Conservation (phyloP, 1,140 invertebrate genomes). For the Dendroctonus ponderosae region DNA sequence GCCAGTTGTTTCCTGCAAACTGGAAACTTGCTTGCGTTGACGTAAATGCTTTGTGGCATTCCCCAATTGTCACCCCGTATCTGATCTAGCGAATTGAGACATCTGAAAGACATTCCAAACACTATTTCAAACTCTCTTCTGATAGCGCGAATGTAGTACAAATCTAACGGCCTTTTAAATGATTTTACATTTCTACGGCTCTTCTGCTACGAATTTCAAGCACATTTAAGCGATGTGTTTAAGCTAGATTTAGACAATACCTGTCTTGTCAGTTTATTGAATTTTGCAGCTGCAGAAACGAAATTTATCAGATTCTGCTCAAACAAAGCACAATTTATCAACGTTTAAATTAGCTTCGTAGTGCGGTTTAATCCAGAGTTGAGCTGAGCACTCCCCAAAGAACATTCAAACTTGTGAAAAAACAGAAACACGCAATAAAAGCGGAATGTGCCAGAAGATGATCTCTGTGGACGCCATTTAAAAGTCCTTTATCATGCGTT, state of each 20-base stretch:
- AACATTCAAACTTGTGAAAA: conserved; percentile 5
- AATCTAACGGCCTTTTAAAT: conserved; percentile 34
- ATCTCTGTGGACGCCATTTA: conserved; percentile 46
- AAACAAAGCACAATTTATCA: no score
- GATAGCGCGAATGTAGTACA: conserved; percentile 38
- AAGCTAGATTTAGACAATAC: background rate
- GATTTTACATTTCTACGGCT: conserved; percentile 27
- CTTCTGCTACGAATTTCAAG: no score
- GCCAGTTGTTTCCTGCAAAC: conserved; percentile 47
- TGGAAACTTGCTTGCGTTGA: conserved; percentile 48
- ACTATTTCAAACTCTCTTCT: conserved; percentile 44
- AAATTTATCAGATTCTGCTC: no score
- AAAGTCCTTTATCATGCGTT: conserved; percentile 47
- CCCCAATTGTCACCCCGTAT: conserved; percentile 45
- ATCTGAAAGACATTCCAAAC: conserved; percentile 44
- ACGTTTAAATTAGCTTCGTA: no score
- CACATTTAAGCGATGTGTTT: background rate
- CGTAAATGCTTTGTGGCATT: conserved; percentile 43
- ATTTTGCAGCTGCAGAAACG: no score
- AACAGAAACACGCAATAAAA: conserved; percentile 29
- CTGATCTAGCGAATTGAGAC: conserved; percentile 49
- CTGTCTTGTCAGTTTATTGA: no score
- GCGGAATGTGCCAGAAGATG: conserved; percentile 39
- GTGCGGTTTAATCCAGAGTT: no score
- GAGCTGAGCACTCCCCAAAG: conserved; percentile 7